Evolutionary conservation across 2,113 vertebrate species (phyloP), one percentile per base, ranked within the genome.

Genomic region (Cyphomyrus plagiostoma): DNA sequence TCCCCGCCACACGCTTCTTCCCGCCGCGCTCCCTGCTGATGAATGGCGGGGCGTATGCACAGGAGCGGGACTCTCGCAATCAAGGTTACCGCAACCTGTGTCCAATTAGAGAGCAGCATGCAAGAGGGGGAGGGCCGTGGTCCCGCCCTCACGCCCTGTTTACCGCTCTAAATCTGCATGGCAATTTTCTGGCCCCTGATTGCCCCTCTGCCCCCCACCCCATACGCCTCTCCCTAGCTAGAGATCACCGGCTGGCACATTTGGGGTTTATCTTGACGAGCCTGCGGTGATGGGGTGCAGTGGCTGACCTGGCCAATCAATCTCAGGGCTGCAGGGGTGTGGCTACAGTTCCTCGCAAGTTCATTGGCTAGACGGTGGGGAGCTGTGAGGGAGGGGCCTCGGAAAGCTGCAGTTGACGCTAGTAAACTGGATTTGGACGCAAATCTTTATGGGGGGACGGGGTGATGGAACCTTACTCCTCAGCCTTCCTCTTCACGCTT

Each of bases 1-100:
- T 95, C 95, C 94, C 92, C 92, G 92, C 92, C 91, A 88, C 93
- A 94, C 95, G 95, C 95, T 95, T 94, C 94, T 94, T 90, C 89
- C 88, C 93, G 94, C 93, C 94, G 94, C 95, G 95, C 95, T 94
- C 94, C 93, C 88, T 91, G 93, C 94, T 96, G 95, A 96, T 96
- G 93, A 96, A 96, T 96, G 95, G 94, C 94, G 89, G 92, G 93
- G 91, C 92, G 83, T 92, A 95, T 94, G 93, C 93, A 95, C 93
- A 92, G 91, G 93, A 96, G 94, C 94, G 85, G 92, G 92, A 92
- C 93, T 93, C 94, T 93, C 92, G 90, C 94, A 94, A 94, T 94
- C 95, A 96, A 96, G 96, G 96, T 96, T 95, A 96, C 93, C 39
- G 94, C 95, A 95, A 95, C 95, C 95, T 95, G 92, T 92, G 91